Conservation (phyloP, 2,113 vertebrate species). For the Engraulis encrasicolus region DNA sequence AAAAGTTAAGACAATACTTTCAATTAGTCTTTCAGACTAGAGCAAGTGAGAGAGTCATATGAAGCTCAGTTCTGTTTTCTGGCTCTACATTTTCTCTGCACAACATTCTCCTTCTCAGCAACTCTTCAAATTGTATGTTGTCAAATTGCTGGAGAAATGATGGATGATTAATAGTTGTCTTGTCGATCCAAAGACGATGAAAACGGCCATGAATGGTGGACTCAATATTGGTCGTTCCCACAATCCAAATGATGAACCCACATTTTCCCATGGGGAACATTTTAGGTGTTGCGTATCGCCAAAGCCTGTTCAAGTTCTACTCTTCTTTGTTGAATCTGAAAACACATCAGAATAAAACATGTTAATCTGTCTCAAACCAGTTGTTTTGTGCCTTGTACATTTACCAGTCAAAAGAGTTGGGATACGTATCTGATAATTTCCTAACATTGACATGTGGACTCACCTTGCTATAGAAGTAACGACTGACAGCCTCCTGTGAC, state of each 20-base stretch:
- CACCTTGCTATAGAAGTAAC: conserved; percentile 99
- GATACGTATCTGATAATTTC: no score
- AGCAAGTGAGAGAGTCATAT: neutral
- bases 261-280: conserved; percentile 1
- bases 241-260: neutral
- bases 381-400: no score
- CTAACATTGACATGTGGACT: conserved; percentile 27
- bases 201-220: neutral
- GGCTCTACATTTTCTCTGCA: neutral
- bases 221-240: neutral
- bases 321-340: conserved; percentile 95
- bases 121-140: neutral
- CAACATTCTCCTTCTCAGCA: neutral
- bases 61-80: neutral
- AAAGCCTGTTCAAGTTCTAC: conserved; percentile 97
- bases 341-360: no score
- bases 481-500: conserved; percentile 97
- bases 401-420: no score
- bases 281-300: conserved; percentile 93
- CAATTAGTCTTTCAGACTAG: no score
- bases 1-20: no score
- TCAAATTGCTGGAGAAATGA: neutral
- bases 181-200: neutral
- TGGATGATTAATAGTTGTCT: neutral
- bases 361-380: no score